Base-by-base conservation (phyloP, 2,797 vertebrate species). In the Sternarchorhynchus goeldii region DNA sequence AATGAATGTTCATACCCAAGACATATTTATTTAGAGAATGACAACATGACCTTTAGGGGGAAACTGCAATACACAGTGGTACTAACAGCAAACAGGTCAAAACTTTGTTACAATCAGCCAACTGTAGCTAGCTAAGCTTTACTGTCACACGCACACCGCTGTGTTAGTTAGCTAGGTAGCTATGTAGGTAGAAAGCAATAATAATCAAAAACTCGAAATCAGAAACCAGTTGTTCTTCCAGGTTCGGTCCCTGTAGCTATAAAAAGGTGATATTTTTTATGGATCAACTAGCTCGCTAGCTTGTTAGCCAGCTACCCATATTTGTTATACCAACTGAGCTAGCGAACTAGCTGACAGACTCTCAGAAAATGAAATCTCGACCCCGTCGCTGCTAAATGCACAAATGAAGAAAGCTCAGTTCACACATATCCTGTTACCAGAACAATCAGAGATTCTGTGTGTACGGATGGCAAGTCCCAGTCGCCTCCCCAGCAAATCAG, bases 401-500 rank as follows among this genome's bases (percentile, higher is more conserved):
- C 12, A 50, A 59, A 56, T 2, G 2, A 12, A 60, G 4, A 36
- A 2, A 10, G 12, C 29, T 68, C 31, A 63, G 1, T n/a, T 32
- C 0, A 75, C 3, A 50, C 4, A 45, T 53, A 21, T 55, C 4
- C 74, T 21, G 66, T 95, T 95, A 99, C 97, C 96, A 98, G 90
- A 41, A 99, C 95, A 75, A 95, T 90, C 21, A 99, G 91, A 18
- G 93, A 96, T 83, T 98, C 96, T 60, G 92, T 93, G 89, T 99
- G 96, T 18, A 98, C 91, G 7, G 97, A 98, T 1, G 96, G 97
- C 77, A 99, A 89, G 65, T 95, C 96, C 97, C 97, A 99, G 66
- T 91, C 97, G 69, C 93, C 95, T 79, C 95, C 96, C 97, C 96
- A 99, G 88, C 96, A 99, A 77, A 92, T 92, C 86, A 99, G 94